Percentiles rank a stretch among this genome's conserved stretches.
Conservation (phyloP, 2,797 vertebrate species). For the Rhynchotus rufescens region DNA sequence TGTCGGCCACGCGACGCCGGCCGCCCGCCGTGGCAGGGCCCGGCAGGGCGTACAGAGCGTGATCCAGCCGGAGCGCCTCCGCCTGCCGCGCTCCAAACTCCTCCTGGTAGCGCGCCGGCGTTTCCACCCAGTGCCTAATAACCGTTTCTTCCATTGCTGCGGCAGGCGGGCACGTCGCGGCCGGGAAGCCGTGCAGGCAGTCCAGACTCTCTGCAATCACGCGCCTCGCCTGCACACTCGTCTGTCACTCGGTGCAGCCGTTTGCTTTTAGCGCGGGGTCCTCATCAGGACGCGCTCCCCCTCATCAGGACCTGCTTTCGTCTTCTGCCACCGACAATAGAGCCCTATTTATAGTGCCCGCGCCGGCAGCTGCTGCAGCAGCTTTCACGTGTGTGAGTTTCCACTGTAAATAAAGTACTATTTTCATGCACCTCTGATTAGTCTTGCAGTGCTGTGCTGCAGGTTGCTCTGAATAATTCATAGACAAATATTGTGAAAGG, state of each 20-base stretch:
- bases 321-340: conserved; percentile 73
- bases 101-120: conserved; percentile 80
- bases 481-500: not conserved
- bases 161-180: not conserved
- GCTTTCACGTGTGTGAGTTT: conserved; percentile 17
- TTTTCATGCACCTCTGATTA: not conserved
- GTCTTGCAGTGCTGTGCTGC: not conserved
- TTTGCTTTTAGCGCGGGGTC: conserved; percentile 60
- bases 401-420: not conserved
- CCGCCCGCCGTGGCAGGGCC: conserved; percentile 70
- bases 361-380: conserved; percentile 49
- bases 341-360: conserved; percentile 78
- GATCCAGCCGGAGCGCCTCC: conserved; percentile 78
- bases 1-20: not conserved
- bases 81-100: conserved; percentile 74
- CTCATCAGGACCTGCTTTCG: conserved; percentile 33
- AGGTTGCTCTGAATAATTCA: not conserved
- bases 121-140: conserved; percentile 82
- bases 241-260: not conserved
- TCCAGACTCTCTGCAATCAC: not conserved
- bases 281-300: conserved; percentile 40
- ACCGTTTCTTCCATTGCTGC: conserved; percentile 81
- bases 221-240: not conserved
- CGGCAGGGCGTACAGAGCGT: conserved; percentile 82
- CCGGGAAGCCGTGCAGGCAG: not conserved